Conservation (phyloP, 1,140 invertebrate genomes). For the Hesperophylax magnus region DNA sequence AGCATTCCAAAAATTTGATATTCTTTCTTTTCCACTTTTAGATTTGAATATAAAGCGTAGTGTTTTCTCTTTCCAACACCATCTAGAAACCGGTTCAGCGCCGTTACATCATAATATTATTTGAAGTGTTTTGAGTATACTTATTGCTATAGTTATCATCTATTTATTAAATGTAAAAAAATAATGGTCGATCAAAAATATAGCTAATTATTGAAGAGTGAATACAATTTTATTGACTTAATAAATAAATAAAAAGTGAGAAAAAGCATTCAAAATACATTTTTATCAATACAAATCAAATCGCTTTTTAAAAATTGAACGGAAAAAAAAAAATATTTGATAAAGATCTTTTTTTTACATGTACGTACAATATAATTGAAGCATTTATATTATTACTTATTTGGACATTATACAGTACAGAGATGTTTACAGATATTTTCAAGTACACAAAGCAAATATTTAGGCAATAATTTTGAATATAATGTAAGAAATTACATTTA, state of each 20-base stretch:
- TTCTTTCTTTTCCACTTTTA: neutral
- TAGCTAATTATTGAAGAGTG: neutral
- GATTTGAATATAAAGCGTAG: too few species aligned
- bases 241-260: neutral
- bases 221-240: too few species aligned
- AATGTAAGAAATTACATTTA: slow-evolving; percentile 11
- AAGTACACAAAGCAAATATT: slow-evolving; percentile 5
- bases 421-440: neutral
- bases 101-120: too few species aligned
- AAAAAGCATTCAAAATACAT: neutral
- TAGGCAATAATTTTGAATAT: slow-evolving; percentile 5
- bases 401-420: slow-evolving; percentile 2
- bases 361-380: neutral
- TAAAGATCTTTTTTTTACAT: neutral
- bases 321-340: neutral
- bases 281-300: neutral
- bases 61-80: too few species aligned
- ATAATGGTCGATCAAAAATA: slow-evolving; percentile 17
- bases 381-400: slow-evolving; percentile 11
- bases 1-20: neutral
- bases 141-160: too few species aligned
- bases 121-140: too few species aligned
- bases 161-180: neutral
- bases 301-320: neutral
- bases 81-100: too few species aligned